phyloP scores from a whole-genome alignment of 1,140 invertebrate species.

The Heterodera schachtii region DNA sequence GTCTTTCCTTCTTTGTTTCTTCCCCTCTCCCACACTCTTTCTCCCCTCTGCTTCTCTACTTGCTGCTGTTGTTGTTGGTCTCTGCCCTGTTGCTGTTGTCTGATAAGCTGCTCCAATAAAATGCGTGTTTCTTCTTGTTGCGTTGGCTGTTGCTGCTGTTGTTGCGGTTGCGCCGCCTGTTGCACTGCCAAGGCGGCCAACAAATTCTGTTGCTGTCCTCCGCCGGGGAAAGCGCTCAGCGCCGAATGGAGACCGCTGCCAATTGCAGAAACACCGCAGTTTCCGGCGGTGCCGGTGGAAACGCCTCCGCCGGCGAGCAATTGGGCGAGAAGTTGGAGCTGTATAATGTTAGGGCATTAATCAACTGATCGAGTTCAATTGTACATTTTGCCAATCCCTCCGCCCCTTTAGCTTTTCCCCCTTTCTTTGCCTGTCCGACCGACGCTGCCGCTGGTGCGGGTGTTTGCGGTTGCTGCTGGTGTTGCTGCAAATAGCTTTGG shows the following conservation, averaged over 20 bases:
- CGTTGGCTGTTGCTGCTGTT: slow-evolving; percentile 18
- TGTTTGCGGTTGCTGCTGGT: slow-evolving; percentile 27
- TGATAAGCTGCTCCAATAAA: slow-evolving; percentile 11
- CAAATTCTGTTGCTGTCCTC: slow-evolving; percentile 27
- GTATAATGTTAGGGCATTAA: background rate
- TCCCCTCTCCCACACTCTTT: background rate
- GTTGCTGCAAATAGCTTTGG: slow-evolving; percentile 45
- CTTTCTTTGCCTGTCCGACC: background rate
- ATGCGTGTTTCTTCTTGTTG: slow-evolving; percentile 13
- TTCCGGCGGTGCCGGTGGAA: background rate
- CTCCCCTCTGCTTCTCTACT: background rate
- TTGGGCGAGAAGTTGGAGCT: slow-evolving; percentile 27
- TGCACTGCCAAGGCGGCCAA: slow-evolving; percentile 24
- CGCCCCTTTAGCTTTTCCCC: background rate
- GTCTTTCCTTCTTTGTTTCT: too few species aligned
- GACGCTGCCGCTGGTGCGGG: slow-evolving; percentile 9
- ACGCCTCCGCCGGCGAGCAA: slow-evolving; percentile 9
- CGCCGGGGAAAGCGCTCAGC: slow-evolving; percentile 15
- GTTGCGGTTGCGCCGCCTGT: slow-evolving; percentile 34
- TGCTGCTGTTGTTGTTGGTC: slow-evolving; percentile 1
- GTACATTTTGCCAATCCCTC: too few species aligned
- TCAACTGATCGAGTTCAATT: too few species aligned
- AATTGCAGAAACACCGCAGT: background rate
- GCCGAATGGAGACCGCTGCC: slow-evolving; percentile 1
- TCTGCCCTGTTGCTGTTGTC: slow-evolving; percentile 18